Evolutionary conservation across 2,888 invertebrate genomes (phyloP), one percentile per base, ranked within the genome.

Genomic region (Drosophila lacicola): DNA sequence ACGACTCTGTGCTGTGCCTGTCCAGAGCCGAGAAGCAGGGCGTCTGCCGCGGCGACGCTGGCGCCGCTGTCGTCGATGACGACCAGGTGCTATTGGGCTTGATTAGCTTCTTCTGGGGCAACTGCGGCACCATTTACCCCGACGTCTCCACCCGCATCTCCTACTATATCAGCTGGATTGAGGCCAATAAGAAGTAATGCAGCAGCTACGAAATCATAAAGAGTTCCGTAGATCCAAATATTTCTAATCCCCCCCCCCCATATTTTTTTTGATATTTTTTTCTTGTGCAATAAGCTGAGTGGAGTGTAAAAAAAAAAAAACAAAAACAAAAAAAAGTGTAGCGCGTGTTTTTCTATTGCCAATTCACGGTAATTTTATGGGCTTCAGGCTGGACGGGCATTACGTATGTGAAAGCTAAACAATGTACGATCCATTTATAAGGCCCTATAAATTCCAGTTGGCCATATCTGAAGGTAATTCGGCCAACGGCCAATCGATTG

Each of bases 1-100:
- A 90, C n/a, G 67, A 70, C 0, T 87, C 89, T 0, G 67, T 81
- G 0, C 51, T 91, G 17, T 92, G 92, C 64, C 73, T 92, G 56
- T 37, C 68, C 13, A 89, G 90, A 41, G 60, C 51, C 13, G 78
- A 68, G 19, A 74, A 86, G 6, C 74, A 88, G 65, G 92, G 92
- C 19, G 82, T 90, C 17, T 91, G 91, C 47, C 82, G 83, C 21
- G 92, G 91, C 2, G 92, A 92, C 70, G 88, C 87, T 36, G 92
- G 92, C 8, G 85, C 85, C 8, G 82, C 87, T n/a, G 87, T 90
- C 37, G 82, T 91, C 10, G 78, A 80, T 2, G 89, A 86, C 11
- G 21, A 78, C 0, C 62, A 74, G 0, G 72, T 78, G 54, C 54
- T 92, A 17, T 77, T 90, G 2, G 92, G 89, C 33, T 49, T 90